These are phyloP conservation scores for Phengaris arion DNA, from an alignment of 2,888 invertebrate genomes.

Conservation along the genomic window DNA sequence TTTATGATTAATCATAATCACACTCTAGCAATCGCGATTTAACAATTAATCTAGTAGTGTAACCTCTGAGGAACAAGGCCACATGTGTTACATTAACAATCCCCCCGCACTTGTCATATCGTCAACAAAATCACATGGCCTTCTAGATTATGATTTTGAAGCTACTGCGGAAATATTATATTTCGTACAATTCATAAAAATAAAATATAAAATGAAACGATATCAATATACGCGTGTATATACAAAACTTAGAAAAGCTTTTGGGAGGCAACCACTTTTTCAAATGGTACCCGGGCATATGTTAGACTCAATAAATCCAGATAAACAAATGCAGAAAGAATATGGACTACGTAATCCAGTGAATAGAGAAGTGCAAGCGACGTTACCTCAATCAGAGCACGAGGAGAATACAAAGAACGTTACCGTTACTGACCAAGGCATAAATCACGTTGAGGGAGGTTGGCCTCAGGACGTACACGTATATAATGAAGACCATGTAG, in stretches of 20 bases:
- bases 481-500: constrained; percentile 84
- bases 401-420: constrained; percentile 82
- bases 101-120: constrained; percentile 40
- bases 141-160: constrained; percentile 49
- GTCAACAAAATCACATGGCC: constrained; percentile 53
- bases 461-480: constrained; percentile 89
- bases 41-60: constrained; percentile 29
- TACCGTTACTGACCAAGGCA: constrained; percentile 79
- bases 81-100: constrained; percentile 58
- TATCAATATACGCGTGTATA: constrained; percentile 64
- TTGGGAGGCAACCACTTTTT: constrained; percentile 75
- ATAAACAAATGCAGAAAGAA: constrained; percentile 58
- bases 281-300: constrained; percentile 62
- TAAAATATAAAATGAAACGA: constrained; percentile 49
- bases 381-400: constrained; percentile 66
- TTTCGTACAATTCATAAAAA: constrained; percentile 30
- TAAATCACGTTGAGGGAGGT: constrained; percentile 89
- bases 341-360: constrained; percentile 77
- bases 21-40: background rate
- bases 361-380: constrained; percentile 68
- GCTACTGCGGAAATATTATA: constrained; percentile 9
- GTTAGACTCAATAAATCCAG: constrained; percentile 64
- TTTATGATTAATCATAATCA: constrained; percentile 2
- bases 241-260: constrained; percentile 68
- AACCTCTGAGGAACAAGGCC: constrained; percentile 54